Evolutionary conservation across 2,797 vertebrate genomes (phyloP), one percentile per base, ranked within the genome.

Genomic region (Telmatherina bonti): DNA sequence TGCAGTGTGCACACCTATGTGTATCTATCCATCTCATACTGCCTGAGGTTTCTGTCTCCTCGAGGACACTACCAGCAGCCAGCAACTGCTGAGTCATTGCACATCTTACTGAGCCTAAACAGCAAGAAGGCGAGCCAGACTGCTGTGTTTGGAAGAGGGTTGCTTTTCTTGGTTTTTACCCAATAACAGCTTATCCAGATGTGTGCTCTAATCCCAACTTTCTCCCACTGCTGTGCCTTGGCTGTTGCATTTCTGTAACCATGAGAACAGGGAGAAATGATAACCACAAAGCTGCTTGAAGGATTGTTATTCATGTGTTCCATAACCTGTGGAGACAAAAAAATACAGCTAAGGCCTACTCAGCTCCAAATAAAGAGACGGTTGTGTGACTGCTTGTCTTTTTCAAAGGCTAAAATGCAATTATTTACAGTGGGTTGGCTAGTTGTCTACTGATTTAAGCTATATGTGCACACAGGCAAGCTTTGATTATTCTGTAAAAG

Each of bases 21-120:
- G 71, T 67, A 62, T 65, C 30, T 61, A 62, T 79, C 63, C 73
- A 51, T 64, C 61, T 51, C 77, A 67, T 77, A 53, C 73, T 81
- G 76, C 71, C 70, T 76, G 52, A 59, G 45, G 63, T 86, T 87
- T 69, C 81, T 53, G 29, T 81, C 75, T 81, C 81, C 87, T 84
- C 52, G 78, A 78, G 83, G 90, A 86, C 69, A 45, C 73, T 82
- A 85, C 83, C 72, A 73, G 79, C 72, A 82, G 68, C 67, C 35
- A 63, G 52, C 11, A 15, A 78, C 77, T 89, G 89, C 88, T 87
- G 91, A 94, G 87, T 92, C 91, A 91, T 72, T 78, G 76, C 69
- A 62, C 78, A 68, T 85, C 77, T 56, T 59, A 59, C 83, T 67
- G 67, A 74, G 87, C 61, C 82, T 68, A 62, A 89, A 81, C 78